phyloP scores from a whole-genome alignment of 2,797 vertebrate genomes.

The Anisognathus igniventris region DNA sequence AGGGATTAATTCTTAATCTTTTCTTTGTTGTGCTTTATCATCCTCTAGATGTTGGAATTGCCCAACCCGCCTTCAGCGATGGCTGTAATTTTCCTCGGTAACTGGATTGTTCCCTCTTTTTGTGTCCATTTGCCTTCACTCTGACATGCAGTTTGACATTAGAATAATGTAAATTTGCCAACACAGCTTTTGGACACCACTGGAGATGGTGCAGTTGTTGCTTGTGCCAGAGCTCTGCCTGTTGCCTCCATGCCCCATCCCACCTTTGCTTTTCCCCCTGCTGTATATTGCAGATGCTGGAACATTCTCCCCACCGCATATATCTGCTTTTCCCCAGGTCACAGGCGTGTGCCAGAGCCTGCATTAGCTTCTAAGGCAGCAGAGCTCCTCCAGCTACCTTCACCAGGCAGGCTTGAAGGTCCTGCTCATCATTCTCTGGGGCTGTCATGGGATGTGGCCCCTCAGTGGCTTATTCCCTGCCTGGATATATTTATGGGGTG shows the following conservation, averaged over 20 bases:
- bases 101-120: neutral
- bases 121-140: neutral
- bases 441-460: neutral
- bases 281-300: neutral
- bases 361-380: neutral
- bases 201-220: neutral
- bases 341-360: rapidly evolving
- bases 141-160: rapidly evolving
- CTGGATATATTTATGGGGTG: neutral
- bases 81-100: neutral
- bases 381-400: neutral
- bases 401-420: neutral
- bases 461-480: neutral
- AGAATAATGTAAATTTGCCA: neutral
- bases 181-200: rapidly evolving
- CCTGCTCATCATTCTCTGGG: neutral
- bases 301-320: rapidly evolving
- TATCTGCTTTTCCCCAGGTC: neutral
- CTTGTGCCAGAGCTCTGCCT: neutral
- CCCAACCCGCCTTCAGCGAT: rapidly evolving
- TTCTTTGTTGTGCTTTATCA: neutral
- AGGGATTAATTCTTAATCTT: constrained; percentile 22
- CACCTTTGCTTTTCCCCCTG: neutral
- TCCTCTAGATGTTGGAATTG: neutral
- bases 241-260: rapidly evolving